A percentile compares a stretch with the other conserved stretches of the same genome.
Conservation (phyloP, 2,113 vertebrate species). For the Oreochromis niloticus region DNA sequence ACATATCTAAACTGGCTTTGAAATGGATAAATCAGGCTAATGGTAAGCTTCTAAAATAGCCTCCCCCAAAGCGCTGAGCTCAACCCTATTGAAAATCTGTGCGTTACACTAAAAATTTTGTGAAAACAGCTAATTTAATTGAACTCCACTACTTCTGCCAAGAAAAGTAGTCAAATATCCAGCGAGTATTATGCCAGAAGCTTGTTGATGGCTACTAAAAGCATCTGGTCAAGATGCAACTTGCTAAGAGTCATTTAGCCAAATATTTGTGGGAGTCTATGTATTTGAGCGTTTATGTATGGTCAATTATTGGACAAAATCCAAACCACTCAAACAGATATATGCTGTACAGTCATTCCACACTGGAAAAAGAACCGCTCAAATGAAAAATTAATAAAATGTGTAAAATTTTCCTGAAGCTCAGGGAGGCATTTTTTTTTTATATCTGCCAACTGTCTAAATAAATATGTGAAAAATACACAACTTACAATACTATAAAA, state of each 20-base stretch:
- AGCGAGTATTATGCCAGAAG: not conserved
- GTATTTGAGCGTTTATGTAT: not conserved
- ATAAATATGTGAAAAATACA: not conserved
- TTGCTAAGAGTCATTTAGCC: not conserved
- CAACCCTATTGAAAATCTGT: not conserved
- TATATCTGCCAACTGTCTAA: not conserved
- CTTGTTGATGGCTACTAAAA: not conserved
- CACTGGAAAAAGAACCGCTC: not conserved
- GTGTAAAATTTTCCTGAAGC: not conserved
- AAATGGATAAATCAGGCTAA: not conserved
- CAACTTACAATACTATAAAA: not conserved
- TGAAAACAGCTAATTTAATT: not conserved
- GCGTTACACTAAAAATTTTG: not conserved
- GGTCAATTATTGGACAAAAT: not conserved
- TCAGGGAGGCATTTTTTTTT: not conserved
- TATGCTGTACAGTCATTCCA: not conserved
- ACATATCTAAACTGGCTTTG: not conserved
- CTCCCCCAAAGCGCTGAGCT: not conserved
- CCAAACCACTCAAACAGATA: not conserved
- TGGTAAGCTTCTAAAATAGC: not conserved
- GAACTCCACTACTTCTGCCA: not conserved
- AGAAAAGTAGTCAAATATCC: not conserved
- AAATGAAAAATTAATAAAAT: not conserved
- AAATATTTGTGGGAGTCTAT: not conserved
- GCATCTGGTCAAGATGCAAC: not conserved